phyloP scores from a whole-genome alignment of 2,888 invertebrate genomes.

The Polydrusus tereticollis region DNA sequence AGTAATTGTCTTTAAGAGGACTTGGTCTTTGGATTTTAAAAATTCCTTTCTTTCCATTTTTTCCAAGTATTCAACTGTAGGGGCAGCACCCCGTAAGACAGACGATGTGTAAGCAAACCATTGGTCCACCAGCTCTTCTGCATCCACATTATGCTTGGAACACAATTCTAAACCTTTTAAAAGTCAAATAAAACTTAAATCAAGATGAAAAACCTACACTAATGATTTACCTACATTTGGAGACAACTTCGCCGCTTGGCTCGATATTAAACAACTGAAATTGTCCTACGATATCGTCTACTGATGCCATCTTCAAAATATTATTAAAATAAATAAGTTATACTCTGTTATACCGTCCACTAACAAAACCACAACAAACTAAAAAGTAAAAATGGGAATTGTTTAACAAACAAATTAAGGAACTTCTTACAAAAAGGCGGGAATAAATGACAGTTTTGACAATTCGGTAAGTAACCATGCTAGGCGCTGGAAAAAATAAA shows the following conservation, averaged over 20 bases:
- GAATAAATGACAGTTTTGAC: no score
- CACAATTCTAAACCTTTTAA: constrained; percentile 74
- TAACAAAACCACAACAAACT: no score
- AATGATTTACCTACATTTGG: constrained; percentile 69
- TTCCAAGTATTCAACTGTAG: constrained; percentile 73
- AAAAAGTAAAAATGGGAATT: no score
- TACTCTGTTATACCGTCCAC: no score
- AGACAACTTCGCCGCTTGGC: constrained; percentile 70
- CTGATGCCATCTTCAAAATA: constrained; percentile 54
- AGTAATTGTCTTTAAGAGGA: background rate
- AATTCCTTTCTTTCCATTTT: constrained; percentile 77
- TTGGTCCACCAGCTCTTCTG: constrained; percentile 80
- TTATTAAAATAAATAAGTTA: no score
- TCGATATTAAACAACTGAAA: constrained; percentile 58
- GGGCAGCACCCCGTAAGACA: constrained; percentile 73
- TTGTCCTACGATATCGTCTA: constrained; percentile 53
- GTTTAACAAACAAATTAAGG: no score
- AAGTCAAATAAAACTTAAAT: constrained; percentile 7
- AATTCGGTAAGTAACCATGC: no score
- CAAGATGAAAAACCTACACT: background rate
- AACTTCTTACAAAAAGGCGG: no score
- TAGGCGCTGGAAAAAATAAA: no score
- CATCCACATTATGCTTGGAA: constrained; percentile 73
- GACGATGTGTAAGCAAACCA: constrained; percentile 85
- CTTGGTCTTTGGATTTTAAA: constrained; percentile 63